Conservation (phyloP, 2,888 invertebrate genomes). For the Harpagoxenus sublaevis region DNA sequence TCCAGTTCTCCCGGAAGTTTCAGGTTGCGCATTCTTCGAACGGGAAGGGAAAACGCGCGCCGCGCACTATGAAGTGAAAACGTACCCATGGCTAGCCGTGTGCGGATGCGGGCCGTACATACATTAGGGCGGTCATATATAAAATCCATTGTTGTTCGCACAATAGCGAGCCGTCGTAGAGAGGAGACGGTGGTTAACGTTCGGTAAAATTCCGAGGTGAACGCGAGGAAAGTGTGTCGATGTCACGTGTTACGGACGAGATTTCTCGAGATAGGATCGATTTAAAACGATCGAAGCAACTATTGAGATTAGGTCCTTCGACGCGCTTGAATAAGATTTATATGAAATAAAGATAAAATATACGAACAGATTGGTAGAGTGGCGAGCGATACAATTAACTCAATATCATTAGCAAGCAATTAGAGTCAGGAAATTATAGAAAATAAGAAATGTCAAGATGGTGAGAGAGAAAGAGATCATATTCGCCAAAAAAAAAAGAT, state of each 20-base stretch:
- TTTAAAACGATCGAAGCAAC: conserved; percentile 14
- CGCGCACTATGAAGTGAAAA: conserved; percentile 38
- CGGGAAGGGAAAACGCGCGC: conserved; percentile 38
- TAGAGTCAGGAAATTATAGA: not conserved
- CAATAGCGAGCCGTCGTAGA: conserved; percentile 21
- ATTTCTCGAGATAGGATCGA: conserved; percentile 5
- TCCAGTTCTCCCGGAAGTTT: conserved; percentile 70
- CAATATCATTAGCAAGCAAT: not conserved
- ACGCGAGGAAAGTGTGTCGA: conserved; percentile 27
- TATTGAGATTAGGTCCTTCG: not conserved
- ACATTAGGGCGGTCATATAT: conserved; percentile 11
- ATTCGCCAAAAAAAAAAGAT: not conserved
- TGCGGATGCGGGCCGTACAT: conserved; percentile 31
- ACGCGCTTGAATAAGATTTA: not conserved
- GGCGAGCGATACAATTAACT: not conserved
- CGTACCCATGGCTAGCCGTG: conserved; percentile 22
- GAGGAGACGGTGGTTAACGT: not conserved
- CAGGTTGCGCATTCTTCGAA: conserved; percentile 56
- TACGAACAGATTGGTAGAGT: not conserved
- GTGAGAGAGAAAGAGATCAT: not conserved
- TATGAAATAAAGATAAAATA: not conserved
- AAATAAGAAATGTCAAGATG: not conserved
- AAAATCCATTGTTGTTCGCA: conserved; percentile 50
- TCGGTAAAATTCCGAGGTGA: conserved; percentile 20
- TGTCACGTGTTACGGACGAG: not conserved